Base-by-base conservation (phyloP, 2,113 vertebrate genomes). In the Pavo muticus region DNA sequence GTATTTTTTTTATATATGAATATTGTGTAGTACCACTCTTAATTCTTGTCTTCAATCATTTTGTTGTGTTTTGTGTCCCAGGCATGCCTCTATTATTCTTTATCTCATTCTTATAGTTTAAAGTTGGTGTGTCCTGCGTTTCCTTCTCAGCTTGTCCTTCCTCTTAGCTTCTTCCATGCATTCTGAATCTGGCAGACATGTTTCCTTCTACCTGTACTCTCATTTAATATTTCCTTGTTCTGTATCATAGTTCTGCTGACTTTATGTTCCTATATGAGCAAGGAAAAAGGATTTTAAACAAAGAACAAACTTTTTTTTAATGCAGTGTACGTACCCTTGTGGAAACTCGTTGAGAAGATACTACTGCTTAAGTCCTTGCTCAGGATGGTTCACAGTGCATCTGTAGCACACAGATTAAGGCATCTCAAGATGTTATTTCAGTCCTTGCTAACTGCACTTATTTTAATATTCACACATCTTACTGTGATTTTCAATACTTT, bases 101-200 rank as follows among this genome's bases (percentile, higher is more conserved):
- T 14, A 6, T 47, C 25, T 60, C 9, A 13, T 5, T 47, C 25
- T 60, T 7, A 13, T 5, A 25, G 19, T 59, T 68, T 27, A 54
- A 87, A 71, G 69, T 23, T 29, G n/a, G 39, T 4, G 40, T 57
- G 24, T 47, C 25, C 30, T 63, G 32, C 27, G 70, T 70, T 70
- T 85, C 44, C 37, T 63, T 63, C 11, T 72, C 4, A 25, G 44
- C 1, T 52, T 4, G 59, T 89, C 12, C 19, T 83, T 10, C 50
- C 50, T 29, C 47, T 76, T 39, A 19, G 15, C 18, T 63, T 56
- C 11, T 13, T 77, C 14, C 2, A 0, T 30, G 6, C 16, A 8
- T 72, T 76, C 23, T 54, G 18, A 72, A 18, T n/a, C 35, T 75
- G 15, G 5, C 1, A 0, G 29, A 5, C 0, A 0, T 6, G 8